Base-by-base conservation (phyloP, 2,888 invertebrate genomes). In the Selenia dentaria region DNA sequence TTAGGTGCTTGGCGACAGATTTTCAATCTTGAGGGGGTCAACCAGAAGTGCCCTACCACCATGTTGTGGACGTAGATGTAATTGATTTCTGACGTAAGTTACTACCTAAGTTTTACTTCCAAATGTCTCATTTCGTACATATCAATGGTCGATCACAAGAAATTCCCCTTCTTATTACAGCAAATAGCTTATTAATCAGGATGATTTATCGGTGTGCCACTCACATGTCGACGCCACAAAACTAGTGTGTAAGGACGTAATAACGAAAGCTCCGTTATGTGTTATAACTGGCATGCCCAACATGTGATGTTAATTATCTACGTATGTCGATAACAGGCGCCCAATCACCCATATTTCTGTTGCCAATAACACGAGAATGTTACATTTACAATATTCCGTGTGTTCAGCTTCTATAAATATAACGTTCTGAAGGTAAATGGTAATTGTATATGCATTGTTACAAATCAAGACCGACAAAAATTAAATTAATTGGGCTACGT, bases 301-400 rank as follows among this genome's bases (percentile, higher is more conserved):
- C 41, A 28, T 42, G 46, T 42, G 51, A 45, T 57, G 45, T 57
- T 54, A 54, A 57, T 57, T 52, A 54, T 51, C 49, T 43, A n/a
- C n/a, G n/a, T n/a, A 31, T 57, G 58, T 53, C 58, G 49, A 51
- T 49, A 41, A 18, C 58, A 55, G 46, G 11, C 22, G 27, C 36
- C 40, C 51, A 47, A 52, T 52, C 48, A 41, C 18, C 36, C 8
- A 13, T 14, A 22, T 16, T 34, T 18, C 41, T 41, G 18, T 27
- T 31, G n/a, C 22, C 27, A 36, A 27, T 36, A 24, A 9, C 24
- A 18, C 26, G 16, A 16, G 16, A 3, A 5, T n/a, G n/a, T n/a
- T n/a, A n/a, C n/a, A n/a, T 16, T n/a, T 11, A 5, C 14, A 10
- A 24, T 31, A 35, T 16, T 11, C 11, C 9, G 14, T 14, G 29